Base-by-base conservation (phyloP, 2,888 invertebrate species). In the Agonopterix alstromeriana region DNA sequence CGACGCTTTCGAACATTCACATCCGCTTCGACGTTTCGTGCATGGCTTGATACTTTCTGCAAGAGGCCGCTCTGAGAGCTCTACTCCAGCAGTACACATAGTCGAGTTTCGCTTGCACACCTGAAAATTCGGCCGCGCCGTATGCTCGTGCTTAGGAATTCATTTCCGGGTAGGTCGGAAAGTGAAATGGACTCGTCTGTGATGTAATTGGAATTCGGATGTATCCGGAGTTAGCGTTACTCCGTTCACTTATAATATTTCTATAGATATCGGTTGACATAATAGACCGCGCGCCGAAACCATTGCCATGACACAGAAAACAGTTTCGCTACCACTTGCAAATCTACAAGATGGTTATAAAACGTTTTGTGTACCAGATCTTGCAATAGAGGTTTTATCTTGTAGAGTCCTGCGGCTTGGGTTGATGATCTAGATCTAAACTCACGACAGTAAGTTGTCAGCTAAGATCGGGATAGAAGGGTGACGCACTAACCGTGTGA, bases 131-230 rank as follows among this genome's bases (percentile, higher is more conserved):
- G 81, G 77, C 73, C 76, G 87, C 75, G 78, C 85, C 64, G 83
- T 88, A 87, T 87, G 87, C 82, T 81, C 78, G 76, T 75, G 83
- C 88, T 87, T 82, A 86, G 86, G 88, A 87, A 88, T 88, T 88
- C 83, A 87, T 84, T 88, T 88, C 88, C 88, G 88, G 88, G 88
- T 87, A 79, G 82, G 82, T 85, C 88, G 86, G 81, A 88, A 88
- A 88, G 88, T 88, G 88, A 88, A 88, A 87, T 87, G 86, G 87
- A 77, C 83, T 84, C 82, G 84, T 87, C 88, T 82, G 79, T 88
- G 86, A 88, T 87, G 87, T 85, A 88, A 88, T 88, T 82, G 88
- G 87, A 88, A 87, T 88, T 86, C 82, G 85, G 87, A 88, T 88
- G 77, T 88, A 83, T 87, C 87, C 87, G 88, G 84, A 85, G 80